Evolutionary conservation across 2,113 vertebrate genomes (phyloP), one percentile per base, ranked within the genome.

Genomic region (Hemiprocne comata): DNA sequence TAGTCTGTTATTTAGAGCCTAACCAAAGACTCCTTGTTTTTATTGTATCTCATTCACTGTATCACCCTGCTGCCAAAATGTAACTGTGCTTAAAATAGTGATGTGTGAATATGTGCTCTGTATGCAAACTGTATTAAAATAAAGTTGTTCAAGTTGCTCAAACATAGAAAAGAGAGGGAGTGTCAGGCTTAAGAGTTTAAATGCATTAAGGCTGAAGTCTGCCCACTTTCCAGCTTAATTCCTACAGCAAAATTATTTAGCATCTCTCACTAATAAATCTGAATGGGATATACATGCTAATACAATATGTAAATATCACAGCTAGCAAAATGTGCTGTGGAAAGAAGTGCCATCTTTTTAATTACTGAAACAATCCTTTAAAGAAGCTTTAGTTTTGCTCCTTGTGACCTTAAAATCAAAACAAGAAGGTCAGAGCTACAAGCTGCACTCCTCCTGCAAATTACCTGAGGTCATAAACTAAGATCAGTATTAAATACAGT

Each of bases 1-100:
- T 93, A 92, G 25, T 72, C 65, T 79, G 77, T 89, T 74, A 85
- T 89, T 92, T 74, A 89, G 70, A 75, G 57, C 53, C 72, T 84
- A 82, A 75, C 44, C 69, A 75, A 93, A 44, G 50, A 85, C 71
- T 67, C 44, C 20, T 15, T 61, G 31, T 46, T 91, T 94, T 71
- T 87, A 87, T 85, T 16, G 1, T 36, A 28, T 66, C 77, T 87
- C n/a, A 55, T 84, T 70, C 6, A 1, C 42, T 71, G 28, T 77
- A 46, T 73, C 74, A 51, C 50, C 40, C 46, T 48, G 20, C 60
- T 86, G 50, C 60, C 88, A 72, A 80, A 90, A 84, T 23, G 7
- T 36, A 88, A 40, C 57, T n/a, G 38, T 36, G 28, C 36, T 91
- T 76, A 70, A 87, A 94, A 95, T 65, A 61, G 28, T 3, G 4